phyloP scores from a whole-genome alignment of 2,113 vertebrate species.

The Callipepla squamata region DNA sequence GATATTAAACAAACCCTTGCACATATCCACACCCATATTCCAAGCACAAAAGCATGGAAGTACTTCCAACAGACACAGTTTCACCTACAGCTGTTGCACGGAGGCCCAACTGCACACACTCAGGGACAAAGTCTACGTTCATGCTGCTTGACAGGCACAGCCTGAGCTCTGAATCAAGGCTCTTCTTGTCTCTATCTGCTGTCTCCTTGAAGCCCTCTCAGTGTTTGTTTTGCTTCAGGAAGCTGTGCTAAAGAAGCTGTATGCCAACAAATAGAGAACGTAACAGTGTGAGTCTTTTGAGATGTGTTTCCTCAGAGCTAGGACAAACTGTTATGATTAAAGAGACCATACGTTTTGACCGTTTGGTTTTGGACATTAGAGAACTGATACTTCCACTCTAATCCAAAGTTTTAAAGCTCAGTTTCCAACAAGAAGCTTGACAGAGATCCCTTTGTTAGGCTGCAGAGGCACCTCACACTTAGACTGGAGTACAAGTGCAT shows the following conservation, averaged over 20 bases:
- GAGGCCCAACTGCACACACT: neutral
- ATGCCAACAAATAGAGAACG: neutral
- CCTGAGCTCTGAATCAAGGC: neutral
- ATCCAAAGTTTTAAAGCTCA: neutral
- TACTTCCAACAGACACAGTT: neutral
- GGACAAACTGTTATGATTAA: neutral
- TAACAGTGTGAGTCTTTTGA: neutral
- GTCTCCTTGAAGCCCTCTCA: neutral
- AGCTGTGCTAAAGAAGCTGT: rapidly evolving
- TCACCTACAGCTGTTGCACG: neutral
- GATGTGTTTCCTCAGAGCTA: neutral
- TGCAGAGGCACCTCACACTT: neutral
- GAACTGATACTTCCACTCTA: neutral
- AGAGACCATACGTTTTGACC: neutral
- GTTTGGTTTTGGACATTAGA: neutral
- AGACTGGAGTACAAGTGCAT: neutral
- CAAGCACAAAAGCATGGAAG: neutral
- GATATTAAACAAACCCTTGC: neutral
- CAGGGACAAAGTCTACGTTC: neutral
- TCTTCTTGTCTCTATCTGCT: neutral
- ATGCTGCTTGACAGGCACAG: neutral
- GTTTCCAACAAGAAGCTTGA: neutral
- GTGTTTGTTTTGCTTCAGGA: neutral
- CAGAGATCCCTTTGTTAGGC: neutral
- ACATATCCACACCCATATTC: neutral